phyloP scores from a whole-genome alignment of 2,113 vertebrate genomes.

The Burhinus bistriatus region DNA sequence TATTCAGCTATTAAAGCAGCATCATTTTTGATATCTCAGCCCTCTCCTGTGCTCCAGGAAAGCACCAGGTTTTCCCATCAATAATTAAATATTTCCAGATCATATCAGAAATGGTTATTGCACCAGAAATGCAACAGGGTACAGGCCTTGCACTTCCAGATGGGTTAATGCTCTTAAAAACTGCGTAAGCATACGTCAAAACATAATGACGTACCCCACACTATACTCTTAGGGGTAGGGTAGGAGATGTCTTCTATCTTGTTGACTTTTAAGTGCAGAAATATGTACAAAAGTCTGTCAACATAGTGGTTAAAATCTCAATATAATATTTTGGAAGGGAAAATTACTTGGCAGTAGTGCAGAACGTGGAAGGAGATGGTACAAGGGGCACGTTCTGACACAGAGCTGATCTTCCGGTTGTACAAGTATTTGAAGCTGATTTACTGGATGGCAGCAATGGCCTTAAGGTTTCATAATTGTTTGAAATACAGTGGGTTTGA shows the following conservation, averaged over 20 bases:
- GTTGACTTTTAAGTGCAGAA: neutral
- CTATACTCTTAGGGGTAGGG: neutral
- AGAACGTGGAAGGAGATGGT: neutral
- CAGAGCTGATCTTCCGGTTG: neutral
- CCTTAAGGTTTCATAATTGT: neutral
- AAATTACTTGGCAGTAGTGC: neutral
- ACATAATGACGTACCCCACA: neutral
- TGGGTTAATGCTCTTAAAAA: neutral
- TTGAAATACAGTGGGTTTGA: neutral
- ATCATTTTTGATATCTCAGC: neutral
- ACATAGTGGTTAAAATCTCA: neutral
- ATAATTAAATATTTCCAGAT: neutral
- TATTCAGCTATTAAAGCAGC: neutral
- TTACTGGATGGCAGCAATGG: neutral
- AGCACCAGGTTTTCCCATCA: neutral
- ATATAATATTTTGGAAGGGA: neutral
- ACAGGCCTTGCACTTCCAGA: neutral
- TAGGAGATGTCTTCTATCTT: neutral
- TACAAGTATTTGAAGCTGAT: neutral
- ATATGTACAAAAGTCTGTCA: neutral
- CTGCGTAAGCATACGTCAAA: neutral
- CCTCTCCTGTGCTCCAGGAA: neutral
- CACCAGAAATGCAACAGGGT: neutral
- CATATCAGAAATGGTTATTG: neutral
- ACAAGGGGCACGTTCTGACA: neutral